Conservation (phyloP, 2,797 vertebrate genomes). For the Gallirallus australis region DNA sequence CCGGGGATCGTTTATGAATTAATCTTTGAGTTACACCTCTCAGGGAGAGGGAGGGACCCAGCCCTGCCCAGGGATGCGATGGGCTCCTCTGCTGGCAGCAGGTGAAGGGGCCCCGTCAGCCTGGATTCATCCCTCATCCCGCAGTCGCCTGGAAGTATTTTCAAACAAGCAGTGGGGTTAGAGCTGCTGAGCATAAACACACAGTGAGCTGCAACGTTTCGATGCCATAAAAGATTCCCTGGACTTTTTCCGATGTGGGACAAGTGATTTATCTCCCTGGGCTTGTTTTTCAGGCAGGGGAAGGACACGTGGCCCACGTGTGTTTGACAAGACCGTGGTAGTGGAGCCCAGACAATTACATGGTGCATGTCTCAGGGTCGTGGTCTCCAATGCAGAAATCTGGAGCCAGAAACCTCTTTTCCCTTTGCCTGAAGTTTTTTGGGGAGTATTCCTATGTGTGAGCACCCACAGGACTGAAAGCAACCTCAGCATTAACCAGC, state of each 20-base stretch:
- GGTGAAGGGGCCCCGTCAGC: background rate
- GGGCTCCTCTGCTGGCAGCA: fast-evolving
- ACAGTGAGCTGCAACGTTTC: fast-evolving
- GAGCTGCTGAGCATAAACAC: background rate
- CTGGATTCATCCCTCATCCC: background rate
- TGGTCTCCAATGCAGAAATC: background rate
- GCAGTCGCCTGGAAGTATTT: background rate
- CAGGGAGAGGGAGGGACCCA: background rate
- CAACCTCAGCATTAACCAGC: background rate
- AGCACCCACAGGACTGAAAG: fast-evolving
- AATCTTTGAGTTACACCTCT: background rate
- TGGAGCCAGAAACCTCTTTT: background rate
- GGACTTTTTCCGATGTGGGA: background rate
- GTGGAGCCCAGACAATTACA: fast-evolving
- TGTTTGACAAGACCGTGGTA: fast-evolving
- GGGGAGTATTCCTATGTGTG: background rate
- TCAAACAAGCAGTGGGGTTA: background rate
- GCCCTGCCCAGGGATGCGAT: fast-evolving
- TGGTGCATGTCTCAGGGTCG: background rate
- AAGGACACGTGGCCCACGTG: fast-evolving
- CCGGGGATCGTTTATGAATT: background rate
- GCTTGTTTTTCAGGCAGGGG: background rate
- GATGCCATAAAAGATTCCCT: background rate
- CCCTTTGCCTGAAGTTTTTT: background rate
- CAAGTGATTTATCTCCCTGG: background rate